A percentile compares a stretch with the other conserved stretches of the same genome.
phyloP scores from a whole-genome alignment of 2,113 vertebrate genomes.

The Neolamprologus toae region DNA sequence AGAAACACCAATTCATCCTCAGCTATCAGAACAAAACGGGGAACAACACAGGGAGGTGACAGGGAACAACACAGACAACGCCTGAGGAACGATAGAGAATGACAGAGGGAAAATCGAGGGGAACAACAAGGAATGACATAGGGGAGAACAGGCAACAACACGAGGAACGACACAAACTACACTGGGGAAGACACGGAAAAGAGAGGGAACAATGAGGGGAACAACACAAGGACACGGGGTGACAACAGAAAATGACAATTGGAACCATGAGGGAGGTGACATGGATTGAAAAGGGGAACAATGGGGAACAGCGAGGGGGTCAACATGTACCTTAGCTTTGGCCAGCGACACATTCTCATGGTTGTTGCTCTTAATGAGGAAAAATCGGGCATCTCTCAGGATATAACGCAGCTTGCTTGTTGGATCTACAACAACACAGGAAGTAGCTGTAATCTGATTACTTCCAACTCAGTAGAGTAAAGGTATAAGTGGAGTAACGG shows the following conservation, averaged over 20 bases:
- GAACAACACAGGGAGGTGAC: neutral
- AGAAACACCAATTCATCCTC: neutral
- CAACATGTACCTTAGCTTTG: conserved; percentile 86
- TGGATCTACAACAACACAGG: conserved; percentile 75
- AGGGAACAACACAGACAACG: neutral
- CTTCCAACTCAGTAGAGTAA: neutral
- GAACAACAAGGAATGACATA: neutral
- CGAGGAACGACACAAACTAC: neutral
- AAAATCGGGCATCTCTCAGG: conserved; percentile 91
- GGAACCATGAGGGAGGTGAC: neutral
- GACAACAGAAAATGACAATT: neutral
- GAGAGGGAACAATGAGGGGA: neutral
- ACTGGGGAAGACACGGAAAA: neutral
- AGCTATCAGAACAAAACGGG: neutral
- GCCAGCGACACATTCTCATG: conserved; percentile 97
- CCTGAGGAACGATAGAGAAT: neutral
- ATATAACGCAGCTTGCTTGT: conserved; percentile 92
- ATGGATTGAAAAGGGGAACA: neutral
- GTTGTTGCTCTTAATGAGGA: conserved; percentile 99
- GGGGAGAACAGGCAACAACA: neutral
- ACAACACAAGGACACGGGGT: neutral
- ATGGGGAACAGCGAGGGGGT: neutral
- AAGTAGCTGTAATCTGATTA: neutral
- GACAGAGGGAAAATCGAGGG: neutral
- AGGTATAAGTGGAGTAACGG: neutral